Evolutionary conservation across 2,888 invertebrate genomes (phyloP).

Genomic region (Linyphia triangularis): DNA sequence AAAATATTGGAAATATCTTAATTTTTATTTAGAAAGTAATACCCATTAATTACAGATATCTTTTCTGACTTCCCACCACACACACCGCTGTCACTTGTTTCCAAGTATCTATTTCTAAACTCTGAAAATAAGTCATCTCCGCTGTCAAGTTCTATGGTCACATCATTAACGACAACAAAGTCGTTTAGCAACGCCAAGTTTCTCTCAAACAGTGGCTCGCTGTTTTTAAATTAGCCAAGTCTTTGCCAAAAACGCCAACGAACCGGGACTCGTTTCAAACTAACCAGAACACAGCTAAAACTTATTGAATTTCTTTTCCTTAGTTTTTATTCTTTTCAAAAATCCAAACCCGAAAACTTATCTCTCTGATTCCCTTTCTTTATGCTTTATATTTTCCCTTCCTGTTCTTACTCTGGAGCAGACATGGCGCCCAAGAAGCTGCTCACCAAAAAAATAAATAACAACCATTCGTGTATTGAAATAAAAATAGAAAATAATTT

Average conservation of each 20-base stretch:
- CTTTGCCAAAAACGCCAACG: constrained; percentile 12
- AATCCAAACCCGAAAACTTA: constrained; percentile 6
- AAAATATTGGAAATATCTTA: too few species aligned
- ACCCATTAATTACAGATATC: too few species aligned
- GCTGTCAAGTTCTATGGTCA: constrained; percentile 7
- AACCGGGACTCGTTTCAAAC: constrained; percentile 32
- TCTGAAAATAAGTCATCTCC: constrained; percentile 16
- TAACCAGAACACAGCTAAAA: constrained; percentile 46
- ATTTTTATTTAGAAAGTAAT: too few species aligned
- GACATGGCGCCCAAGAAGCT: constrained; percentile 32
- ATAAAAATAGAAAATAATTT: constrained; percentile 22
- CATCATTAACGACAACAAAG: constrained; percentile 26
- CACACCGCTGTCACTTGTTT: neutral
- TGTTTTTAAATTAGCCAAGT: constrained; percentile 47
- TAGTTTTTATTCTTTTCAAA: neutral
- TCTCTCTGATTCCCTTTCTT: neutral
- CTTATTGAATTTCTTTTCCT: constrained; percentile 20
- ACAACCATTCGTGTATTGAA: neutral
- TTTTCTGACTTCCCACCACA: too few species aligned
- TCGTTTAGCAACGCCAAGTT: constrained; percentile 30
- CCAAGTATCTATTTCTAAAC: neutral
- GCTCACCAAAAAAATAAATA: constrained; percentile 29
- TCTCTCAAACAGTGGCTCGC: constrained; percentile 17
- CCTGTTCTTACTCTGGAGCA: neutral
- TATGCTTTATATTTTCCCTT: neutral